These are phyloP conservation scores for Lophius americanus DNA, from an alignment of 2,797 vertebrate genomes.

Conservation along the genomic window DNA sequence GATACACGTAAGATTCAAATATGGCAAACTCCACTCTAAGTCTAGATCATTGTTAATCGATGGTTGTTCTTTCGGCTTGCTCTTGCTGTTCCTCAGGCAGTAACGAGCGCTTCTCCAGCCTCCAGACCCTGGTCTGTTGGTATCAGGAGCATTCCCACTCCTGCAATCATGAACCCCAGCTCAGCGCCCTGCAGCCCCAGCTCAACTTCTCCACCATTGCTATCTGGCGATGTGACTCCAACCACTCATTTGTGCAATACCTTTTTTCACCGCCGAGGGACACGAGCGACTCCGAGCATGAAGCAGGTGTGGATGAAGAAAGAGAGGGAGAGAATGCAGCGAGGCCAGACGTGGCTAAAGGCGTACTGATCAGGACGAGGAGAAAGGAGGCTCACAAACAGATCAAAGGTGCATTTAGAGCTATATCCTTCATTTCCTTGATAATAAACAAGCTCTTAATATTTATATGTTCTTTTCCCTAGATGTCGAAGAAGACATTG, in stretches of 20 bases:
- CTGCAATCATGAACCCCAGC: constrained; percentile 88
- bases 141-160: constrained; percentile 88
- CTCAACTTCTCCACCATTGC: constrained; percentile 84
- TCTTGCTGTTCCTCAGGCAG: constrained; percentile 62
- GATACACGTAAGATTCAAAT: neutral
- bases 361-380: constrained; percentile 42
- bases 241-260: constrained; percentile 91
- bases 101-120: constrained; percentile 82
- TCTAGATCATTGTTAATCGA: neutral
- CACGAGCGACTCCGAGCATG: constrained; percentile 81
- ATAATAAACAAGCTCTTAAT: neutral
- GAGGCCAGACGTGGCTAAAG: constrained; percentile 26
- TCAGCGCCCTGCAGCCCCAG: constrained; percentile 83
- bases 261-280: constrained; percentile 83
- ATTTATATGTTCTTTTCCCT: constrained; percentile 16
- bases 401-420: constrained; percentile 58
- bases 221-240: constrained; percentile 88
- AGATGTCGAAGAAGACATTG: constrained; percentile 61
- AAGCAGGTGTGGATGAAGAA: constrained; percentile 62
- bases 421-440: neutral
- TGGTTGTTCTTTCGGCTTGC: neutral
- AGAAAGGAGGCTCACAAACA: constrained; percentile 49
- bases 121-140: constrained; percentile 89
- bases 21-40: neutral
- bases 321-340: neutral